Base-by-base conservation (phyloP, 2,113 vertebrate genomes). In the Chaetorhynchus papuensis region DNA sequence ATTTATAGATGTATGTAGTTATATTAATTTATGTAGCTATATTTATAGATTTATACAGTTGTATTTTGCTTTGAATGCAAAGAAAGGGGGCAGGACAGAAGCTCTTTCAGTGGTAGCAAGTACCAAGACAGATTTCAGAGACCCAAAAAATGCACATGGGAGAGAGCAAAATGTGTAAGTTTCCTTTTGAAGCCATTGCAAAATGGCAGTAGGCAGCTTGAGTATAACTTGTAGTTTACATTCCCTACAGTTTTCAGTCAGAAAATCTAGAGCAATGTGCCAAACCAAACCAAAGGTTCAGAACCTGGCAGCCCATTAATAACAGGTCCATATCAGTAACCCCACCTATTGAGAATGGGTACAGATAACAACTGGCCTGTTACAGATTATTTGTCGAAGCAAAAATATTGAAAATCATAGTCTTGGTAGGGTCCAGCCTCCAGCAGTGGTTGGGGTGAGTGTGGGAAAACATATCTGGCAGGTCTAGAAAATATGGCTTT, bases 21-120 rank as follows among this genome's bases (percentile, higher is more conserved):
- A 39, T 39, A 39, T 39, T 39, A 10, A 39, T 39, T 11, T 39
- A 11, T 39, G 39, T 10, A 39, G 39, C 11, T 39, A 9, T 39
- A 10, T 11, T 39, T 39, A 39, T 39, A 39, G 39, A 39, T 39
- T 39, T 10, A 39, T 39, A 39, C 39, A 39, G 39, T 39, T 39
- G 39, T 39, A 39, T 39, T 39, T 39, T 39, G 97, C 96, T 65
- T 93, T 99, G 92, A 97, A 96, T 57, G 95, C 93, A 65, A 98
- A 99, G 97, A 98, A 98, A 92, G 96, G 88, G 15, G 74, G 91
- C 88, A 98, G 98, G 61, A 97, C 97, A 93, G 98, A 99, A 98
- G 98, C 97, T 41, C 89, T 96, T 71, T 94, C 90, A 52, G 96
- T 97, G 86, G 97, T 98, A 97, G 97, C 98, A 96, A 97, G 98